These are phyloP conservation scores for Proterorhinus semilunaris DNA, from an alignment of 2,113 vertebrate species.

Conservation along the genomic window DNA sequence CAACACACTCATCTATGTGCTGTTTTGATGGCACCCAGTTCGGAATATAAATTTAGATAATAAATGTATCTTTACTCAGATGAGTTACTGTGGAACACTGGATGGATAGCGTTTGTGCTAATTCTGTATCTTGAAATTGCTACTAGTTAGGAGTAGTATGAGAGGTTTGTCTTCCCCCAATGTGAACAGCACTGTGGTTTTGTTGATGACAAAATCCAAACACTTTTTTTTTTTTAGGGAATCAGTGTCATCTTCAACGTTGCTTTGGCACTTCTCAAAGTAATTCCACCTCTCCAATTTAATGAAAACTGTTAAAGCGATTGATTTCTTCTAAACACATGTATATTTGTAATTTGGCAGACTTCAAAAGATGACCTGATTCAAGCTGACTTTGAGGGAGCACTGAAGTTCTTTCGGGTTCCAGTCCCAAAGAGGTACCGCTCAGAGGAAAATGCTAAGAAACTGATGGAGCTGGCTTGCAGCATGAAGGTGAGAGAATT, in stretches of 20 bases:
- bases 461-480: slow-evolving; percentile 97
- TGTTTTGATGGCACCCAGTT: too few species aligned
- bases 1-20: not conserved
- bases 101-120: not conserved
- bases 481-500: slow-evolving; percentile 89
- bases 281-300: slow-evolving; percentile 52
- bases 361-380: slow-evolving; percentile 96
- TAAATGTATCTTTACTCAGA: too few species aligned
- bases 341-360: slow-evolving; percentile 60
- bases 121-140: not conserved
- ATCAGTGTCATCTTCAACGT: slow-evolving; percentile 99
- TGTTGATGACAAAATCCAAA: slow-evolving; percentile 1
- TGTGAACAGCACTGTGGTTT: not conserved
- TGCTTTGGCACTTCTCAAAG: slow-evolving; percentile 93
- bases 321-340: not conserved
- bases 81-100: too few species aligned
- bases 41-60: too few species aligned
- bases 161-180: slow-evolving; percentile 8
- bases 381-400: slow-evolving; percentile 94
- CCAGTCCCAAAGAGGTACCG: slow-evolving; percentile 97
- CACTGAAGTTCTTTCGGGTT: slow-evolving; percentile 96
- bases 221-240: slow-evolving; percentile 75
- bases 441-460: slow-evolving; percentile 97
- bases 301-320: not conserved
- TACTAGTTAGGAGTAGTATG: slow-evolving; percentile 1